These are phyloP conservation scores for Pipa parva DNA, from an alignment of 2,113 vertebrate species.

Conservation along the genomic window DNA sequence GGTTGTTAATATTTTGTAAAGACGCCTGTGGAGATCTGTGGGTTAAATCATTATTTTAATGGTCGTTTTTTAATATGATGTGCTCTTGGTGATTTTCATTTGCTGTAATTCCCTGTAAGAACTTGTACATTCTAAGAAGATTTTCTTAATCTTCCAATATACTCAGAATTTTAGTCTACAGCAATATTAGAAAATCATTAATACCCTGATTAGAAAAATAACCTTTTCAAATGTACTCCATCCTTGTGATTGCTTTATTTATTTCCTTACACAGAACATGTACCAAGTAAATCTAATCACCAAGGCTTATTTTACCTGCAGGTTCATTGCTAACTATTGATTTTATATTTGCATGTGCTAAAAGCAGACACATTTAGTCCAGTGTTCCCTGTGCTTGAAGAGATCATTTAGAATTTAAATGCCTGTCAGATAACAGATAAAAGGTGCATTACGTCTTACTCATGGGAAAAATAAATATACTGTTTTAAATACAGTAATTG, in stretches of 20 bases:
- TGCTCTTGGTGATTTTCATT: not conserved
- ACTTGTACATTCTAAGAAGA: not conserved
- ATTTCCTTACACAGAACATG: not conserved
- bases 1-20: too few species aligned
- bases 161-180: not conserved
- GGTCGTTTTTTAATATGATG: too few species aligned
- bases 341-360: constrained; percentile 29
- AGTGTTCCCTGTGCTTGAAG: constrained; percentile 9
- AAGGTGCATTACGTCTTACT: not conserved
- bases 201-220: not conserved
- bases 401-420: not conserved
- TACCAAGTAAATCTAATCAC: constrained; percentile 14
- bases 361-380: constrained; percentile 16
- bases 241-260: constrained; percentile 4
- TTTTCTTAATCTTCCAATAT: not conserved
- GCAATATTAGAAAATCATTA: constrained; percentile 1
- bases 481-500: constrained; percentile 19
- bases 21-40: too few species aligned
- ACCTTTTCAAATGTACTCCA: not conserved
- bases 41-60: too few species aligned
- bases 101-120: not conserved
- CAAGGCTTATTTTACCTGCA: not conserved
- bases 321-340: constrained; percentile 31
- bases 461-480: constrained; percentile 5
- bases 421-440: not conserved